Conservation (phyloP, 2,888 invertebrate species). For the Hirtodrosophila confusa region DNA sequence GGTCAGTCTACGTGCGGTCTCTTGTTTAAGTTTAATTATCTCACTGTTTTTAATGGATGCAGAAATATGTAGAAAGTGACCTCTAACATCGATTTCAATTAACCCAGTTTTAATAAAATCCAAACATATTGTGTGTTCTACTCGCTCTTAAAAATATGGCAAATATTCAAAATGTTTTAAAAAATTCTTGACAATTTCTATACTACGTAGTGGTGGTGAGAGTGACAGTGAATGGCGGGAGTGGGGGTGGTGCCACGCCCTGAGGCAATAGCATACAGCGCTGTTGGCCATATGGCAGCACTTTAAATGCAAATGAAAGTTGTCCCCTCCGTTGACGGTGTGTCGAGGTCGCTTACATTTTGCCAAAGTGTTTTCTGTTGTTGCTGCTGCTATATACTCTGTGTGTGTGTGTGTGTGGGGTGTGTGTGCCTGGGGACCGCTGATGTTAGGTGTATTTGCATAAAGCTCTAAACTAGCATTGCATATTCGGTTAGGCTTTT, state of each 20-base stretch:
- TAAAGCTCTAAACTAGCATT: constrained; percentile 68
- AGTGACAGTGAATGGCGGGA: not conserved
- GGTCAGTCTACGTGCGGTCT: no score
- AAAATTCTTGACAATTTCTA: constrained; percentile 24
- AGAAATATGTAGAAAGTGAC: not conserved
- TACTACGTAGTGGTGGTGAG: constrained; percentile 1
- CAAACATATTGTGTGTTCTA: constrained; percentile 7
- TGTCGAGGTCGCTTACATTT: constrained; percentile 75
- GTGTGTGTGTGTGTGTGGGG: constrained; percentile 2
- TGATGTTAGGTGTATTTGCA: constrained; percentile 62
- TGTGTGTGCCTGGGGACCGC: constrained; percentile 36
- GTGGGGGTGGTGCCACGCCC: constrained; percentile 29
- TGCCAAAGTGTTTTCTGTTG: constrained; percentile 64
- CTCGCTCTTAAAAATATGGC: not conserved
- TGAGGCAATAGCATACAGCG: constrained; percentile 43
- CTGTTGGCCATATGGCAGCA: constrained; percentile 75
- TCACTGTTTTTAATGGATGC: no score
- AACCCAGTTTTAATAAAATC: constrained; percentile 7
- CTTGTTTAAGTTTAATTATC: no score
- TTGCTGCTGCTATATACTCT: constrained; percentile 11
- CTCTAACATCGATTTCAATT: not conserved
- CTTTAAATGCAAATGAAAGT: constrained; percentile 78
- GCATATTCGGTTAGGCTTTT: constrained; percentile 76
- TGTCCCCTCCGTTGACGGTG: constrained; percentile 59
- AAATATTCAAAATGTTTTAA: constrained; percentile 4